phyloP scores from a whole-genome alignment of 1,140 invertebrate species.

The Parasteatoda tepidariorum region DNA sequence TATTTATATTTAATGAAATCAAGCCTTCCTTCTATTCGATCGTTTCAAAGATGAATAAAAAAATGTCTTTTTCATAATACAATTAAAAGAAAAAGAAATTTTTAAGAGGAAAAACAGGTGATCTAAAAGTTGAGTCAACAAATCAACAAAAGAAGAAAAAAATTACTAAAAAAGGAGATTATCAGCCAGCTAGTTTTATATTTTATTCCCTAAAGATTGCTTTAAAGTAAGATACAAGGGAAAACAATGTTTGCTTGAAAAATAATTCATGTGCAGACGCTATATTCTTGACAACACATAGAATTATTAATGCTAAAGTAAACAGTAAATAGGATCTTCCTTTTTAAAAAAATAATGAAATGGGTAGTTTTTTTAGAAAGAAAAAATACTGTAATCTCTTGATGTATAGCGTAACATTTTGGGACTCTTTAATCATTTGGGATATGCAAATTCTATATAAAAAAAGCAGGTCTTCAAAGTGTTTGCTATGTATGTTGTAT shows the following conservation, averaged over 20 bases:
- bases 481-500: no score
- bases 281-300: background rate
- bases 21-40: no score
- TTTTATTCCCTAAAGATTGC: background rate
- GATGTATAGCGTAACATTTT: background rate
- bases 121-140: no score
- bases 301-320: background rate
- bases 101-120: no score
- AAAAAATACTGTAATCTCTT: background rate
- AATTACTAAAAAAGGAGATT: background rate
- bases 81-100: no score
- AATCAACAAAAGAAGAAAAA: no score
- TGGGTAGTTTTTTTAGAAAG: no score
- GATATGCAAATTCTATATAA: background rate
- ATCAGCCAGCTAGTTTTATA: background rate
- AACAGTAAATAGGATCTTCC: background rate
- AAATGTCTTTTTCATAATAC: no score
- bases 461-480: no score
- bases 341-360: no score
- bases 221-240: background rate
- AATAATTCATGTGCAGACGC: background rate
- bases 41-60: no score
- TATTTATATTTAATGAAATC: no score
- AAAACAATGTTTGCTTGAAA: background rate
- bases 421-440: background rate